Evolutionary conservation across 2,888 invertebrate species (phyloP), one percentile per base, ranked within the genome.

Genomic region (Maniola hyperantus): DNA sequence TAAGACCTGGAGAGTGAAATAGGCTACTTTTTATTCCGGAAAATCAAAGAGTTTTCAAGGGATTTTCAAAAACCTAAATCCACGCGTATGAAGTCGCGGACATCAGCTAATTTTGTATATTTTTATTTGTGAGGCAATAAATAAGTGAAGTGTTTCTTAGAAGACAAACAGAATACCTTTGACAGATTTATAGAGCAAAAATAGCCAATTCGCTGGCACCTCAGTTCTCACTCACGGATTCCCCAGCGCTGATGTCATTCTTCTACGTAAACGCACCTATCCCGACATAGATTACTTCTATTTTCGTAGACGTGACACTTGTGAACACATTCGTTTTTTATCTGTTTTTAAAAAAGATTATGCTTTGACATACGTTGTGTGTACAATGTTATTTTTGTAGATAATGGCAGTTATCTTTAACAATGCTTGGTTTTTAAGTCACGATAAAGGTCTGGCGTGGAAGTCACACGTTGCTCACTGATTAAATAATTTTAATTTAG

Each of bases 221-320:
- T 66, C 69, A 34, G 34, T 36, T 62, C 62, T 7, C 46, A 59
- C n/a, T 42, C 48, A 7, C 48, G 36, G 77, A 84, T 84, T 80
- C 82, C 74, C 73, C 71, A 68, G 68, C 70, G 76, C 79, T 85
- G 84, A 85, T 83, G 82, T 84, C 83, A 85, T 80, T 68, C 72
- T 83, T 84, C 83, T 81, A 42, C 58, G 80, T 77, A 81, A 69
- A 70, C 70, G 72, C 73, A 71, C 69, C 74, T 75, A 73, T 71
- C 68, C 36, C 55, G 66, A 70, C 73, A 74, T 69, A 77, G 77
- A 76, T 72, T 73, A 75, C 65, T 64, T 54, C 20, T 57, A 39
- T 46, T 39, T 33, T n/a, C n/a, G 36, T 44, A 64, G 68, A 66
- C 42, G 61, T 57, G 70, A 26, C 59, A 54, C 34, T 8, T 7